phyloP scores from a whole-genome alignment of 2,797 vertebrate genomes.

The Helicolenus hilgendorfi region DNA sequence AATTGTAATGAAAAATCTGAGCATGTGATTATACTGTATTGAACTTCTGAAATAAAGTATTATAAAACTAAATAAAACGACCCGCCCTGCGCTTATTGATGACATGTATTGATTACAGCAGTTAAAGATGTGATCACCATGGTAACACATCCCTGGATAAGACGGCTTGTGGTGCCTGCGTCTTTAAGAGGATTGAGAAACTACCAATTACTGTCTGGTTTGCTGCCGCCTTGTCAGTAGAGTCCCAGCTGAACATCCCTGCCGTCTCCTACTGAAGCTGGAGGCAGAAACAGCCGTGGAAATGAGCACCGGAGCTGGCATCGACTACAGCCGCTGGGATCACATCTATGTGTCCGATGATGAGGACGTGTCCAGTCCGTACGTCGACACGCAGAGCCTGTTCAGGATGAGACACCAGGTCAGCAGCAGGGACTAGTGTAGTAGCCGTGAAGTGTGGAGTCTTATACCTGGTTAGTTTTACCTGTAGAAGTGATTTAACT shows the following conservation, averaged over 20 bases:
- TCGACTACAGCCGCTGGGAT: constrained; percentile 96
- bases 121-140: no score
- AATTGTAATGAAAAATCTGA: no score
- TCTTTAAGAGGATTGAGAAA: constrained; percentile 44
- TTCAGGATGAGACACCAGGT: constrained; percentile 96
- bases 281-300: background rate
- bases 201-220: background rate
- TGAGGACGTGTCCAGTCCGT: constrained; percentile 94
- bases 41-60: no score
- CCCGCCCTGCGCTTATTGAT: background rate
- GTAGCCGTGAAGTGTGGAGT: constrained; percentile 54
- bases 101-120: background rate
- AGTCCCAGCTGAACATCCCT: background rate
- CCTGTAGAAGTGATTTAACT: constrained; percentile 2
- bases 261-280: background rate
- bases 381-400: constrained; percentile 94
- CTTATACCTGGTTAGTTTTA: constrained; percentile 29
- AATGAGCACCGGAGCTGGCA: constrained; percentile 81
- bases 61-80: no score
- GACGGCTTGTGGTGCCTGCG: background rate
- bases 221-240: background rate
- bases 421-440: constrained; percentile 35
- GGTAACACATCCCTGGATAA: no score
- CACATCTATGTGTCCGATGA: constrained; percentile 96
- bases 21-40: no score